A percentile compares a stretch with the other conserved stretches of the same genome.
Conservation (phyloP, 2,888 invertebrate species). For the Erynnis tages region DNA sequence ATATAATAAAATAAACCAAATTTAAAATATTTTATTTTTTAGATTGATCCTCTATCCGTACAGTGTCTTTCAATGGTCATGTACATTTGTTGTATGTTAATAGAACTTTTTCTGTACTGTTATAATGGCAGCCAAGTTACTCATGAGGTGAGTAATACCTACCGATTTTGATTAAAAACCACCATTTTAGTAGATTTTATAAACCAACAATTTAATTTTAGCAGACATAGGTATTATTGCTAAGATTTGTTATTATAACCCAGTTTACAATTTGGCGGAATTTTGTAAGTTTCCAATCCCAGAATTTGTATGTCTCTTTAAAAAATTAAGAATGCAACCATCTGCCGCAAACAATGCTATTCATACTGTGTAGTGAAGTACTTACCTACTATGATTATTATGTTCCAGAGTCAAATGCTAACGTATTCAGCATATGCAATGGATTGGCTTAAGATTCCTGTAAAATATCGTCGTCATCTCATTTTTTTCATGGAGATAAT, state of each 20-base stretch:
- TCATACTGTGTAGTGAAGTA: no score
- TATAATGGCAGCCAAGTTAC: slow-evolving; percentile 56
- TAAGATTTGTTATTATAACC: background rate
- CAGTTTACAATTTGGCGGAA: no score
- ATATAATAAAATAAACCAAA: no score
- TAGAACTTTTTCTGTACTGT: slow-evolving; percentile 52
- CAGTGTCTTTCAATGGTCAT: slow-evolving; percentile 54
- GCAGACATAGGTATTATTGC: no score
- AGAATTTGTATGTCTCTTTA: no score
- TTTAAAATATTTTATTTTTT: slow-evolving; percentile 30
- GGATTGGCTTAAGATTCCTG: slow-evolving; percentile 47
- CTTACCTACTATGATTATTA: background rate
- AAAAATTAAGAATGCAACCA: no score
- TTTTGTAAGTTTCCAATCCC: no score
- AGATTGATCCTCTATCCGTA: slow-evolving; percentile 49
- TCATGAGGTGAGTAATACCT: slow-evolving; percentile 39
- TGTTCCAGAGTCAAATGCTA: slow-evolving; percentile 44
- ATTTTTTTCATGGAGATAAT: slow-evolving; percentile 68
- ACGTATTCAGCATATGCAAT: slow-evolving; percentile 50
- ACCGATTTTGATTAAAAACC: no score
- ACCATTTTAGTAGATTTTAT: no score
- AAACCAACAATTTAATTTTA: no score
- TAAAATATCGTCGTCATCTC: slow-evolving; percentile 43
- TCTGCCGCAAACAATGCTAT: no score
- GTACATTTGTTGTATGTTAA: slow-evolving; percentile 54